Evolutionary conservation across 2,113 vertebrate species (phyloP).

Genomic region (Eulemur rufifrons): DNA sequence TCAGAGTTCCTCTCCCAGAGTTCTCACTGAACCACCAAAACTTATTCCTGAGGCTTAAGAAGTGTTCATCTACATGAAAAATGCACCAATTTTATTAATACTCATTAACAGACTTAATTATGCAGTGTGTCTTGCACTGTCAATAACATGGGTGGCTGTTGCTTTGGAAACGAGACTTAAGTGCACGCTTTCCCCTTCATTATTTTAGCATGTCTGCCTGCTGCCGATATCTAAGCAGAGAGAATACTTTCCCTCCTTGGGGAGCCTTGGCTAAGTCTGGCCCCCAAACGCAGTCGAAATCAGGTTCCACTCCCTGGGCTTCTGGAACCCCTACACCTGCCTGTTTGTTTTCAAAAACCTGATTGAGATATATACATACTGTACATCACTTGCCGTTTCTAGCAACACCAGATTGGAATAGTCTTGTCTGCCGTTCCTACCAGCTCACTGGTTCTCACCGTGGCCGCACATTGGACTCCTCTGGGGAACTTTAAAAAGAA

Average conservation of each 20-base stretch:
- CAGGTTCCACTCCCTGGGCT: neutral
- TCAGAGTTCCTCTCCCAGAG: neutral
- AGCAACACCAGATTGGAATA: neutral
- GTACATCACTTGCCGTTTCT: too few species aligned
- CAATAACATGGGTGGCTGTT: constrained; percentile 45
- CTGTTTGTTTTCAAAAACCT: neutral
- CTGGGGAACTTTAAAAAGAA: neutral
- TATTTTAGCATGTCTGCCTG: neutral
- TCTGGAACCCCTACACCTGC: neutral
- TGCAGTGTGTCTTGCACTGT: constrained; percentile 59
- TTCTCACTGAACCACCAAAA: neutral
- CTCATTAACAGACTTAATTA: constrained; percentile 74
- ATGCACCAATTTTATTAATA: constrained; percentile 65
- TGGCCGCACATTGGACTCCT: neutral
- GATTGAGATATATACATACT: neutral
- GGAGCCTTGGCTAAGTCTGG: neutral
- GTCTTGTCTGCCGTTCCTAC: neutral
- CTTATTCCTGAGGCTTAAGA: neutral
- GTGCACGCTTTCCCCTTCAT: neutral
- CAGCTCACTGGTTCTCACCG: neutral
- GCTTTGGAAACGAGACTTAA: constrained; percentile 13
- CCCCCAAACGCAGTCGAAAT: neutral
- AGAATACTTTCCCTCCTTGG: too few species aligned
- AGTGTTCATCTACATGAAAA: constrained; percentile 62
- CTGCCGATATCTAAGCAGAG: neutral